These are phyloP conservation scores for human (Homo sapiens) DNA, from an alignment of 2,113 vertebrate genomes.

Conservation along the genomic window GRCh38 chr7:92328501-92329000, in stretches of 20 bases:
- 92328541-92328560: neutral
- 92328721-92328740: neutral
- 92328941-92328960: too few relatives aligned
- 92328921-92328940: too few relatives aligned
- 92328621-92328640: conserved; percentile 10
- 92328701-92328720: neutral
- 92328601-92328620: conserved; percentile 1
- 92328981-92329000: too few relatives aligned
- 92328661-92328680: neutral
- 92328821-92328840: neutral
- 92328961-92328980: too few relatives aligned
- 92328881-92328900: neutral
- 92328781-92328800: conserved; percentile 7
- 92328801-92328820: conserved; percentile 36
- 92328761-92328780: neutral
- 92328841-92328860: neutral
- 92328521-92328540: neutral
- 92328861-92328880: conserved; percentile 5
- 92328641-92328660: neutral
- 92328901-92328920: too few relatives aligned
- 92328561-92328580: neutral
- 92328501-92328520: neutral
- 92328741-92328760: conserved; percentile 8
- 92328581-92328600: conserved; percentile 3
- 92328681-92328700: neutral